Base-by-base conservation (phyloP, 2,888 invertebrate species). In the Portevinia maculata region DNA sequence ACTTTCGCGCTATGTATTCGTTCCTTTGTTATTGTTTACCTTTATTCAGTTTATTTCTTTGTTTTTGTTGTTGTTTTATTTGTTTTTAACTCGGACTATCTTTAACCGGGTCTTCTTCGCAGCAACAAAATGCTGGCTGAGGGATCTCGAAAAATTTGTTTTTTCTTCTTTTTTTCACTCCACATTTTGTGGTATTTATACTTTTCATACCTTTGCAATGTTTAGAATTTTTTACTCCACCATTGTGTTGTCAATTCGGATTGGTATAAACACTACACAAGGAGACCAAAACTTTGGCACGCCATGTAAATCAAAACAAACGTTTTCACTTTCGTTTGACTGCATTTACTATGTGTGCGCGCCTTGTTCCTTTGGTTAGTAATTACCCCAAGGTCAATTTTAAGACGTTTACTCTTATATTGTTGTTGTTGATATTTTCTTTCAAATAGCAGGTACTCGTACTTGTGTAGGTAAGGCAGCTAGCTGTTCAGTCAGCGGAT, bases 331-430 rank as follows among this genome's bases (percentile, higher is more conserved):
- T 83, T 83, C 83, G 67, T 78, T 83, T 46, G 21, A 64, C 46
- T 78, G 76, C 76, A 83, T 57, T 76, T 83, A 44, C n/a, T 19
- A 34, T 24, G 17, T 65, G 73, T 62, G 41, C 21, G 55, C 52
- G 57, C 70, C 79, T 74, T 79, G 41, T 78, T 78, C 83, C 83
- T 81, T 71, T 46, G 59, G 65, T 59, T 44, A 34, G 81, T 71
- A 81, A 81, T 81, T 83, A 83, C 78, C 53, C 41, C 83, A 83
- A 83, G 83, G 83, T 83, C 83, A 83, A 67, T 60, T 83, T 76
- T 78, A 83, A 83, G 83, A 83, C 83, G 83, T 71, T 71, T 71
- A 71, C 78, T 67, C 65, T 83, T 67, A 34, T 24, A 24, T 75
- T 64, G 39, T 71, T 78, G 44, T 67, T 65, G 65, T 53, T 62